Evolutionary conservation across 2,888 invertebrate genomes (phyloP).

Genomic region (Alsophila aescularia): DNA sequence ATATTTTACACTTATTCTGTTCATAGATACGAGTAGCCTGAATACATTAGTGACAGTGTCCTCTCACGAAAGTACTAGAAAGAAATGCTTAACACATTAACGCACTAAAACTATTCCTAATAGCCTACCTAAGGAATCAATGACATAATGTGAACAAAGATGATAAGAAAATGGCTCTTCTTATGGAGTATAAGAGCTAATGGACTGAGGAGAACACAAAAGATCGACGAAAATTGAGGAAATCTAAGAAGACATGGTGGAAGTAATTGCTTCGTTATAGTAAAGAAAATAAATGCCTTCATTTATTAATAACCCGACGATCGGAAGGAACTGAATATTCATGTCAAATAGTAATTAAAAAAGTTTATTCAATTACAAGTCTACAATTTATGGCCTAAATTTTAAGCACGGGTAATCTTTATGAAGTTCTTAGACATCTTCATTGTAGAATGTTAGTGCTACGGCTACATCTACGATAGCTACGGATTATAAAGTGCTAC

Average conservation of each 20-base stretch:
- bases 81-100: background rate
- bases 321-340: slow-evolving; percentile 1
- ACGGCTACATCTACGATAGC: background rate
- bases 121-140: background rate
- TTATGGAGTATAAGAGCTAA: slow-evolving; percentile 30
- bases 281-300: background rate
- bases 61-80: background rate
- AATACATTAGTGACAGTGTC: too few species aligned
- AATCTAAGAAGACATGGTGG: background rate
- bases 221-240: slow-evolving; percentile 29
- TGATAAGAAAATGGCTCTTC: slow-evolving; percentile 20
- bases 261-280: background rate
- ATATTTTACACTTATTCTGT: too few species aligned
- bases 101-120: background rate
- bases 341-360: slow-evolving; percentile 8
- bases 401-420: slow-evolving; percentile 12
- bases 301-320: background rate
- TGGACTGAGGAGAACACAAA: slow-evolving; percentile 35
- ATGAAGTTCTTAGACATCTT: background rate
- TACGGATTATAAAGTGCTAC: slow-evolving; percentile 6
- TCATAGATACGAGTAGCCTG: too few species aligned
- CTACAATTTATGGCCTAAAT: slow-evolving; percentile 7
- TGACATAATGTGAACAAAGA: slow-evolving; percentile 12
- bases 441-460: background rate
- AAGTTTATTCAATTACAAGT: slow-evolving; percentile 13